Conservation (phyloP, 1,140 invertebrate species). For the Euwallacea fornicatus region DNA sequence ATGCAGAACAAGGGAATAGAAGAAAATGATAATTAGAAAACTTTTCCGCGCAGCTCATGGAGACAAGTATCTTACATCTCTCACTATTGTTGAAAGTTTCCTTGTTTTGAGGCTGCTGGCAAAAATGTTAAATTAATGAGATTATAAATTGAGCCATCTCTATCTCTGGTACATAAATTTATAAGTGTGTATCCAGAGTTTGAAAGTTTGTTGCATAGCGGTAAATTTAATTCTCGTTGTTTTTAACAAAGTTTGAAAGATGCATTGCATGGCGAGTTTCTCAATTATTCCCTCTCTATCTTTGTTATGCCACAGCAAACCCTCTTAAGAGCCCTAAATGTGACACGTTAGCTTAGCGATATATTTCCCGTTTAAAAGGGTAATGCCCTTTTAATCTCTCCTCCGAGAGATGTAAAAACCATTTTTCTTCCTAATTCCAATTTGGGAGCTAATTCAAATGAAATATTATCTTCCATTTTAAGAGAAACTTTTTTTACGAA, state of each 20-base stretch:
- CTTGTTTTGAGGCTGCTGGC: slow-evolving; percentile 1
- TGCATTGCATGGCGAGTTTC: too few relatives aligned
- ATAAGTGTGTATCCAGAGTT: background rate
- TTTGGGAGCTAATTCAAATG: background rate
- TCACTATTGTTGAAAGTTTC: slow-evolving; percentile 4
- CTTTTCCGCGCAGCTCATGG: background rate
- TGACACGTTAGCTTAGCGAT: too few relatives aligned
- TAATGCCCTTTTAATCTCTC: background rate
- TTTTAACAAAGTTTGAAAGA: background rate
- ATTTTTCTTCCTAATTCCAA: background rate
- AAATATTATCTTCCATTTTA: slow-evolving; percentile 1
- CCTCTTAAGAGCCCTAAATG: too few relatives aligned
- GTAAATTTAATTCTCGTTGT: background rate
- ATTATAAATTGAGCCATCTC: background rate
- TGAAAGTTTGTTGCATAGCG: background rate
- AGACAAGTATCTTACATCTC: background rate
- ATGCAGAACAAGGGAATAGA: background rate
- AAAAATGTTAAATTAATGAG: slow-evolving; percentile 3
- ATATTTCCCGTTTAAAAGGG: background rate
- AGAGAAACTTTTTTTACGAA: background rate
- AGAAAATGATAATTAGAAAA: slow-evolving; percentile 7
- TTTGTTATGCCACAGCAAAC: too few relatives aligned
- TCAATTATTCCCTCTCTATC: too few relatives aligned
- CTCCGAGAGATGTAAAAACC: background rate
- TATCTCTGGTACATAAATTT: background rate